phyloP scores from a whole-genome alignment of 2,888 invertebrate genomes.

The Brachyptera risi region DNA sequence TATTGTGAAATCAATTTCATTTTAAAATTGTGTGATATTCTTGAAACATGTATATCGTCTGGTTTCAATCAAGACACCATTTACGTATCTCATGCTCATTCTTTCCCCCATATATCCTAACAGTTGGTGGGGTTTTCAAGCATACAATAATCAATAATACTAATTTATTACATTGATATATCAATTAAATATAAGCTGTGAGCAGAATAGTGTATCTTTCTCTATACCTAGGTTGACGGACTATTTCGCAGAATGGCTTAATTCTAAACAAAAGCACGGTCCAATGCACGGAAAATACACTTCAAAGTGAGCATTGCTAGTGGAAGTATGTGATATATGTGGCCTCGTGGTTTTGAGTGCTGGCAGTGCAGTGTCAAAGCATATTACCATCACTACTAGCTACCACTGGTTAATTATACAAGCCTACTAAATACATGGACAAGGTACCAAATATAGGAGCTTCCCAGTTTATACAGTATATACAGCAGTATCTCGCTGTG shows the following conservation, averaged over 20 bases:
- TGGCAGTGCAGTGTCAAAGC: conserved; percentile 6
- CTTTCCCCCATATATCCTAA: too few relatives aligned
- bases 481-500: conserved; percentile 10
- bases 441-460: not conserved
- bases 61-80: too few relatives aligned
- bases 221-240: too few relatives aligned
- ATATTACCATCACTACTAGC: conserved; percentile 19
- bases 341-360: not conserved
- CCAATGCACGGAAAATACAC: not conserved
- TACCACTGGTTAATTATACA: conserved; percentile 20
- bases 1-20: too few relatives aligned
- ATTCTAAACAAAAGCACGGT: conserved; percentile 14
- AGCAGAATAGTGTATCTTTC: too few relatives aligned
- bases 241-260: not conserved
- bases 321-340: not conserved
- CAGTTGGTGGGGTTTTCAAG: too few relatives aligned
- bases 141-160: too few relatives aligned
- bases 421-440: conserved; percentile 8
- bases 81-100: too few relatives aligned
- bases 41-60: too few relatives aligned
- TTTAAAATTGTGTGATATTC: too few relatives aligned
- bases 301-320: conserved; percentile 16
- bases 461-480: not conserved
- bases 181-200: too few relatives aligned
- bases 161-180: too few relatives aligned